Conservation (phyloP, 2,888 invertebrate genomes). For the Xanthorhoe designata region DNA sequence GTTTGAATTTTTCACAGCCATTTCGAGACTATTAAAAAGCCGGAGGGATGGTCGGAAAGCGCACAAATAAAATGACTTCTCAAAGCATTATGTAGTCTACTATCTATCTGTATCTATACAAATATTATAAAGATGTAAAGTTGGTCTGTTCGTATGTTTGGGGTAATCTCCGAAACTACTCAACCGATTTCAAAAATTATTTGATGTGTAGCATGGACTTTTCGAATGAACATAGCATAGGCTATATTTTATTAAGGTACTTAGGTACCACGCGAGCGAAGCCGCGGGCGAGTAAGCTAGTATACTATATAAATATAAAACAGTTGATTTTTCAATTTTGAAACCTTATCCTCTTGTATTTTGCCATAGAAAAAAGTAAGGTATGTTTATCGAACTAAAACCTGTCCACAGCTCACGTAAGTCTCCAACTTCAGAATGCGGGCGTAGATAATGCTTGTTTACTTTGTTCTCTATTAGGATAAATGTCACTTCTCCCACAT, state of each 20-base stretch:
- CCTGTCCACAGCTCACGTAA: slow-evolving; percentile 32
- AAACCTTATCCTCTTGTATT: not conserved
- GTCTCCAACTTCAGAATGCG: slow-evolving; percentile 37
- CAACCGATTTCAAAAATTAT: no score
- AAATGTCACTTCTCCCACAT: slow-evolving; percentile 71
- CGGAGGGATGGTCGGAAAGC: not conserved
- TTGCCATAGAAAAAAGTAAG: slow-evolving; percentile 24
- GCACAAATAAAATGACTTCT: not conserved
- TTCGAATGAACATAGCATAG: no score
- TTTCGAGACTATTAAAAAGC: slow-evolving; percentile 1
- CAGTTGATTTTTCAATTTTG: not conserved
- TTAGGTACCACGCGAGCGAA: no score
- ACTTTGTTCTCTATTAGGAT: slow-evolving; percentile 61
- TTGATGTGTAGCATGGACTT: no score
- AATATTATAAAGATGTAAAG: no score
- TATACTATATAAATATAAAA: not conserved
- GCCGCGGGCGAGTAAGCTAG: no score
- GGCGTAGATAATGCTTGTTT: slow-evolving; percentile 40
- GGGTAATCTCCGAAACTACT: no score
- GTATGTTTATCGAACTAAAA: slow-evolving; percentile 25
- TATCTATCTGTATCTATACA: no score
- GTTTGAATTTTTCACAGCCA: not conserved
- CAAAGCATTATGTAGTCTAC: no score
- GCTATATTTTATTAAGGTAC: no score
- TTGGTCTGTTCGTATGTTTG: no score